These are phyloP conservation scores for Nasonovia ribisnigri DNA, from an alignment of 2,888 invertebrate species.

Conservation along the genomic window DNA sequence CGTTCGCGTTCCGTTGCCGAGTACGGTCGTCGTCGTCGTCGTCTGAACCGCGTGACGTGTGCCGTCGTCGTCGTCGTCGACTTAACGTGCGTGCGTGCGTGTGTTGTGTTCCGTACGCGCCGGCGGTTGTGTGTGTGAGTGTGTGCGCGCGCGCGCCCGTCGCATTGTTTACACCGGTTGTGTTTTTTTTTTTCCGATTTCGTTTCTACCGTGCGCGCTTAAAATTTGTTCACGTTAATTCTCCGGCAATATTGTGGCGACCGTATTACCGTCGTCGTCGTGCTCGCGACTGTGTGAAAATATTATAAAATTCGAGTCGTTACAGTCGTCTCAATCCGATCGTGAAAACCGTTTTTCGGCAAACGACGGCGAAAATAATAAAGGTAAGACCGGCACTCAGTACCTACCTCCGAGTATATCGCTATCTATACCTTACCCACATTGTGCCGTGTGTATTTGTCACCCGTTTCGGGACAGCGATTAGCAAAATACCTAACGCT, in stretches of 20 bases:
- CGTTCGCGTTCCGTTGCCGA: slow-evolving; percentile 40
- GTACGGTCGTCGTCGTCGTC: neutral
- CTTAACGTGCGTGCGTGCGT: slow-evolving; percentile 17
- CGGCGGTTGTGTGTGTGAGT: neutral
- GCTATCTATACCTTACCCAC: neutral
- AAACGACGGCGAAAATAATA: neutral
- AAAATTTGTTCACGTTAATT: neutral
- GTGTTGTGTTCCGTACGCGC: slow-evolving; percentile 4
- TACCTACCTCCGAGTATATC: neutral
- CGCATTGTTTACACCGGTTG: slow-evolving; percentile 41
- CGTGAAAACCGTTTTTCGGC: neutral
- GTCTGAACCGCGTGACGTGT: neutral
- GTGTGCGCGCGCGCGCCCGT: slow-evolving; percentile 8
- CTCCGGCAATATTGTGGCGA: neutral
- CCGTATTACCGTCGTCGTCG: neutral
- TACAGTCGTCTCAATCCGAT: neutral
- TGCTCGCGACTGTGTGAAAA: neutral
- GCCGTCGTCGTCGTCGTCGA: neutral
- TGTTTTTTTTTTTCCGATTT: neutral
- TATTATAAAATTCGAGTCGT: neutral
- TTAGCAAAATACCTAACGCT: neutral
- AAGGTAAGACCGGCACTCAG: neutral
- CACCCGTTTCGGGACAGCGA: neutral
- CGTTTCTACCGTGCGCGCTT: neutral
- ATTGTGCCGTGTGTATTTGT: neutral